Conservation (phyloP, 2,797 vertebrate species). For the Channallabes apus region DNA sequence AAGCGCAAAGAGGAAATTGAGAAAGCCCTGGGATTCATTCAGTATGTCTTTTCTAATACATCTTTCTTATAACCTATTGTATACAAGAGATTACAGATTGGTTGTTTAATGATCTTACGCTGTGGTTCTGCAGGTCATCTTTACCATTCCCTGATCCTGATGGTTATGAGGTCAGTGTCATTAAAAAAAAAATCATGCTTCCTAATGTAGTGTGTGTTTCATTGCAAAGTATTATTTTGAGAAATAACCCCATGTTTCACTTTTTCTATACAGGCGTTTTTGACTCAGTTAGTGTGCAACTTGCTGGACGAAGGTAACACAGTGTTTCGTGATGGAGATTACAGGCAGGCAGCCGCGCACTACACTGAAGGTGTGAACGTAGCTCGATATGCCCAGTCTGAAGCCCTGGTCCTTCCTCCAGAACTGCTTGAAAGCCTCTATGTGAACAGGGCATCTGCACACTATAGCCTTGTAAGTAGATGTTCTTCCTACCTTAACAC, state of each 20-base stretch:
- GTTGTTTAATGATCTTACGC: background rate
- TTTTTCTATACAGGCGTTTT: conserved; percentile 77
- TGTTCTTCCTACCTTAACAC: background rate
- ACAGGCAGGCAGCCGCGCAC: conserved; percentile 85
- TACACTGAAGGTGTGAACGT: conserved; percentile 94
- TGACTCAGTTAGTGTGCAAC: conserved; percentile 93
- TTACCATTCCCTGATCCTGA: conserved; percentile 91
- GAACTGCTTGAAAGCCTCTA: conserved; percentile 92
- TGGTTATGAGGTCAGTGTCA: conserved; percentile 86
- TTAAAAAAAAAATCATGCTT: background rate
- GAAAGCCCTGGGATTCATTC: conserved; percentile 96
- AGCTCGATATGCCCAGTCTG: conserved; percentile 90
- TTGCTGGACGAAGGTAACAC: conserved; percentile 93
- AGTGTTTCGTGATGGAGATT: conserved; percentile 88
- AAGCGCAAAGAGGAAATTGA: conserved; percentile 95
- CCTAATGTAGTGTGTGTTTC: background rate
- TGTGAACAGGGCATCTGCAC: conserved; percentile 92
- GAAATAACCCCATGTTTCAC: background rate
- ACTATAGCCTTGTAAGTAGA: conserved; percentile 85
- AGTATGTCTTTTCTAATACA: conserved; percentile 76
- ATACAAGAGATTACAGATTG: background rate
- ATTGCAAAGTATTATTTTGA: background rate
- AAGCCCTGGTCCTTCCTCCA: conserved; percentile 86
- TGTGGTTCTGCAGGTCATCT: conserved; percentile 80
- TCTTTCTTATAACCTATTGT: background rate